Base-by-base conservation (phyloP, 2,888 invertebrate genomes). In the Hydrotaea cyrtoneurina region DNA sequence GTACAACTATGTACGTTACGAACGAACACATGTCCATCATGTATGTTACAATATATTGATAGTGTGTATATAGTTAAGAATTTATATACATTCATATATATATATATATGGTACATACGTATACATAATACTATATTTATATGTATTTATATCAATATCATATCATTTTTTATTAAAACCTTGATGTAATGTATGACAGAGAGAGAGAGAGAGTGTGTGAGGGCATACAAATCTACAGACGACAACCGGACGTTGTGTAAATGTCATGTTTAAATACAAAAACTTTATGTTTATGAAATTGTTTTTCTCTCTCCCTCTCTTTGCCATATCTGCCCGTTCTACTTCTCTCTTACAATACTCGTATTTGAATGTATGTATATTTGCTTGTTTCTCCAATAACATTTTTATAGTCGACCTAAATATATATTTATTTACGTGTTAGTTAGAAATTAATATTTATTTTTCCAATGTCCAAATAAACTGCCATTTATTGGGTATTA, bases 121-220 rank as follows among this genome's bases (percentile, higher is more conserved):
- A 31, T 31, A 31, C 31, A 31, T 31, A 31, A 4, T 31, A 31
- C 31, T 31, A 31, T 62, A 66, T 26, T 77, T 19, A 53, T 80
- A 21, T 74, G 43, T 43, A 39, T 69, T 46, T 69, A 17, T 43
- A 69, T 69, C 69, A 69, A 69, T 69, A 69, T 69, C 69, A 69
- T 69, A 69, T 69, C 69, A 46, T 0, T 46, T 69, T n/a, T 69
- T 39, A 69, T 69, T 69, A 69, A 46, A 69, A 73, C 31, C 57
- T 39, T 69, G 59, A 59, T 15, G 26, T 57, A 19, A 3, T 53
- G 19, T 8, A 1, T 19, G 57, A 2, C 19, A 31, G 53, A 21
- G 21, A 23, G 17, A 57, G 13, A 21, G 31, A n/a, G n/a, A n/a
- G n/a, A n/a, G 36, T 36, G 36, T 5, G 36, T 36, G 8, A 39